These are phyloP conservation scores for Odontesthes bonariensis DNA, from an alignment of 2,113 vertebrate genomes.

Conservation along the genomic window DNA sequence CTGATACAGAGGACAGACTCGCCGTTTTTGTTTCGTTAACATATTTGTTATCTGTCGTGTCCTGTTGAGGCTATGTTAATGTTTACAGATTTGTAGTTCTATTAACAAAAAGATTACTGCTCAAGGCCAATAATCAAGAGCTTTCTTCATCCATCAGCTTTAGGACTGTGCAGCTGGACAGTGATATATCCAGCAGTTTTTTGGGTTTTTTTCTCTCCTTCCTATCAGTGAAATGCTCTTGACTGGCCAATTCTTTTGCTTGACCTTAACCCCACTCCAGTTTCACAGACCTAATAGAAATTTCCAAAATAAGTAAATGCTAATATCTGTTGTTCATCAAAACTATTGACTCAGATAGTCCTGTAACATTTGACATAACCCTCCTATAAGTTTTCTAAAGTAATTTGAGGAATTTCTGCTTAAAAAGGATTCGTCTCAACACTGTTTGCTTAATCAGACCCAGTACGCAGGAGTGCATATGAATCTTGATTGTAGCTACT, in stretches of 20 bases:
- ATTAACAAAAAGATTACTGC: not conserved
- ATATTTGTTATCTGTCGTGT: conserved; percentile 60
- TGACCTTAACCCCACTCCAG: conserved; percentile 15
- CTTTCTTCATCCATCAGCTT: not conserved
- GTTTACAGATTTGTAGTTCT: not conserved
- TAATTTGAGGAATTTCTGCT: not conserved
- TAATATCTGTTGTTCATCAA: not conserved
- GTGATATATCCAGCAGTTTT: too few relatives aligned
- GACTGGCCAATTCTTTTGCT: not conserved
- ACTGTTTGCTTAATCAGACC: not conserved
- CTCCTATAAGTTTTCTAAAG: not conserved
- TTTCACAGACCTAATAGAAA: conserved; percentile 16
- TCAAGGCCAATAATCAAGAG: not conserved
- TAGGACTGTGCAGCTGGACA: not conserved
- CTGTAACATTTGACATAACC: not conserved
- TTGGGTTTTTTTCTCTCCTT: not conserved
- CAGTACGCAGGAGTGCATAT: not conserved
- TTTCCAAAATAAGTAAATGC: not conserved
- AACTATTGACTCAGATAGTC: not conserved
- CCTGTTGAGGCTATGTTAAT: conserved; percentile 47
- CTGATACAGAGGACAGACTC: conserved; percentile 55
- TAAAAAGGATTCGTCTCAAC: too few relatives aligned
- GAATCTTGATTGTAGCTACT: not conserved
- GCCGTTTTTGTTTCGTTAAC: conserved; percentile 37
- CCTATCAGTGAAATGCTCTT: conserved; percentile 8